Evolutionary conservation across 2,797 vertebrate species (phyloP), one percentile per base, ranked within the genome.

Genomic region (Apodemus agrarius): DNA sequence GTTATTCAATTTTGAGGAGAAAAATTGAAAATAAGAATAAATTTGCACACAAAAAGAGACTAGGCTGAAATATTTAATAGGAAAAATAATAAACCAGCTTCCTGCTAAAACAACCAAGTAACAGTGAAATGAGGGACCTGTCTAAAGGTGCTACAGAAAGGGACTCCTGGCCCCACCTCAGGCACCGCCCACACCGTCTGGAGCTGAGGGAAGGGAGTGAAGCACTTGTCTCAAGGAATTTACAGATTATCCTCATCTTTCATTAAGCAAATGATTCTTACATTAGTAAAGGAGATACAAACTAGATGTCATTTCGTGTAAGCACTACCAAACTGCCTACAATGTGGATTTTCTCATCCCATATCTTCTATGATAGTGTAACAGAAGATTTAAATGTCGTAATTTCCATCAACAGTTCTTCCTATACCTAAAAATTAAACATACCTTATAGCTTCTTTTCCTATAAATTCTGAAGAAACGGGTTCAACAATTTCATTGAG

Each of bases 391-490:
- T 78, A 88, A 93, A 88, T 22, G 14, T 14, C 57, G 4, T 65
- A 95, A 37, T 26, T 85, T 43, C 74, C 52, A 93, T 31, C 8
- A 76, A 65, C 43, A 96, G 17, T 67, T 83, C n/a, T n/a, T 81
- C 16, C n/a, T 78, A 87, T 43, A 83, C n/a, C 74, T 16, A 86
- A 93, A 75, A 84, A 89, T 84, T 6, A 88, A 67, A 93, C 97
- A 96, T 99, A 99, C 99, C 99, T 99, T 97, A 99, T 99, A 96
- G 99, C 99, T 97, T 99, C 99, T 97, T 99, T 99, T 29, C 99
- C 99, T 98, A 99, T 99, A 97, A 99, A 99, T 97, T 99, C 99
- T 0, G 99, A 98, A 21, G 99, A 99, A 92, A 99, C 98, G 0
- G 99, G 99, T 86, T 99, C 99, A 17, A 99, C 97, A 0, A 99